These are phyloP conservation scores for Junco hyemalis DNA, from an alignment of 2,113 vertebrate genomes.

Conservation along the genomic window DNA sequence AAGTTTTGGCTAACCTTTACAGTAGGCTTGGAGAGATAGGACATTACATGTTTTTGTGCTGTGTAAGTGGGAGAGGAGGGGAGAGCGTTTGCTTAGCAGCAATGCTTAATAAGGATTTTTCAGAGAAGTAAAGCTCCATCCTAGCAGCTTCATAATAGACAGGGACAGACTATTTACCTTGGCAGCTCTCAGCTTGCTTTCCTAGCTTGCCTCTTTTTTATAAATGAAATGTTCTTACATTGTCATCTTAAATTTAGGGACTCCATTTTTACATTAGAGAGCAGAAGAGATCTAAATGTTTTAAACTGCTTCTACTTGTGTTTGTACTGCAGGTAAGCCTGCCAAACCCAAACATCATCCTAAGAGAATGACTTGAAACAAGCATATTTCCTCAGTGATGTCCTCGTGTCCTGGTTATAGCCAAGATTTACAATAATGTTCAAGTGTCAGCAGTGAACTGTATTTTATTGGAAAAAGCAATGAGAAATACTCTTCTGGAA, in stretches of 20 bases:
- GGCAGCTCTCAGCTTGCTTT: neutral
- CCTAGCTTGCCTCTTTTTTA: neutral
- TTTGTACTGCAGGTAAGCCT: neutral
- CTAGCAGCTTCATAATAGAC: neutral
- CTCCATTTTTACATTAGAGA: neutral
- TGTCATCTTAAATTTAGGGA: neutral
- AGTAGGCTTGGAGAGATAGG: slow-evolving; percentile 17
- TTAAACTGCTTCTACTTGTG: neutral
- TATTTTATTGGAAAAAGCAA: neutral
- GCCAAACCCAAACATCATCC: neutral
- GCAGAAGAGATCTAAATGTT: neutral
- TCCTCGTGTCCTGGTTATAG: neutral
- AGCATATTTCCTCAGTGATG: neutral
- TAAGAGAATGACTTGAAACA: neutral
- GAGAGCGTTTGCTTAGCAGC: neutral
- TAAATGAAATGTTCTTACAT: neutral
- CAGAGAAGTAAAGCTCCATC: slow-evolving; percentile 1
- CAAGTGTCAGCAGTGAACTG: neutral
- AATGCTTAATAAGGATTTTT: slow-evolving; percentile 42
- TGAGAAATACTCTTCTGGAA: neutral
- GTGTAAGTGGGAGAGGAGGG: slow-evolving; percentile 24
- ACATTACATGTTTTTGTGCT: slow-evolving; percentile 31
- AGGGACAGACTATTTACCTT: slow-evolving; percentile 32
- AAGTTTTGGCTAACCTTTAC: slow-evolving; percentile 61
- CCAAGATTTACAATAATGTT: neutral